Percentiles rank a stretch among this genome's conserved stretches.
phyloP scores from a whole-genome alignment of 1,140 invertebrate genomes.

The Ephestia elutella region DNA sequence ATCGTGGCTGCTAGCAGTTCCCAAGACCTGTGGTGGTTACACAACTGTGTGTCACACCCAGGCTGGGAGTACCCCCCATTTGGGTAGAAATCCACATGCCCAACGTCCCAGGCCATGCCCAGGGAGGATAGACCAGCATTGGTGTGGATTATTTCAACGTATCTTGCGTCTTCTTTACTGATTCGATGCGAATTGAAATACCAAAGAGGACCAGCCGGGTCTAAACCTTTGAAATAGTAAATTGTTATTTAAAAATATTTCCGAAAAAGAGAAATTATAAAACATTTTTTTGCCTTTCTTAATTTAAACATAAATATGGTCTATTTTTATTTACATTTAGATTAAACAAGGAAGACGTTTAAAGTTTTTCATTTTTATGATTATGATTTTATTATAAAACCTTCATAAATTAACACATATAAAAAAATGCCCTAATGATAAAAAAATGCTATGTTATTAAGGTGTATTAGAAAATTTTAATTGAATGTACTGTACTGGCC shows the following conservation, averaged over 20 bases:
- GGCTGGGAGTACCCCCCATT: conserved; percentile 77
- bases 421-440: too few relatives aligned
- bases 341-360: too few relatives aligned
- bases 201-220: conserved; percentile 79
- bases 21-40: conserved; percentile 76
- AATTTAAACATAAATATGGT: too few relatives aligned
- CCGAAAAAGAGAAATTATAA: too few relatives aligned
- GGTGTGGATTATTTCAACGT: conserved; percentile 82
- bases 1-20: conserved; percentile 70
- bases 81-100: conserved; percentile 83
- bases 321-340: too few relatives aligned
- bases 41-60: conserved; percentile 67
- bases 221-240: conserved; percentile 69
- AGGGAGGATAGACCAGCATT: conserved; percentile 68
- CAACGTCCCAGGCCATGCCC: conserved; percentile 68
- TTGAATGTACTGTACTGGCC: too few relatives aligned
- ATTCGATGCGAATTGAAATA: conserved; percentile 64
- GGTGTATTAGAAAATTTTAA: too few relatives aligned
- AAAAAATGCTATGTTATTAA: neutral
- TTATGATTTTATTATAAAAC: too few relatives aligned
- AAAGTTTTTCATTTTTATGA: too few relatives aligned
- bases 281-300: too few relatives aligned
- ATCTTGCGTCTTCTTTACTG: conserved; percentile 66
- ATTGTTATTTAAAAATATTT: too few relatives aligned
- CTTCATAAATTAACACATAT: too few relatives aligned